These are phyloP conservation scores for Hippocampus barbouri DNA, from an alignment of 2,113 vertebrate genomes.

Conservation along the genomic window DNA sequence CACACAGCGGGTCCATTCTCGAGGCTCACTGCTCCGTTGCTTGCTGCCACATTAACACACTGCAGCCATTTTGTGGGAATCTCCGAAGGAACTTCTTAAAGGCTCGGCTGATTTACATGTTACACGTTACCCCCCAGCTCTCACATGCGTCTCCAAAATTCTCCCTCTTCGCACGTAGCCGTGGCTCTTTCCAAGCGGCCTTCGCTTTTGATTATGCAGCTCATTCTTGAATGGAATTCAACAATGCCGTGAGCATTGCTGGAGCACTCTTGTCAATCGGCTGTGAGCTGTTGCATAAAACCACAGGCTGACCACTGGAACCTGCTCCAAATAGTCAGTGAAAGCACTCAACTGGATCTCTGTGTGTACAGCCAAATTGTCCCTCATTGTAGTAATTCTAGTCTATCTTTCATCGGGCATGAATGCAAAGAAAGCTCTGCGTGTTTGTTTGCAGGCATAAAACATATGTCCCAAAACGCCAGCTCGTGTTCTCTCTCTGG, in stretches of 20 bases:
- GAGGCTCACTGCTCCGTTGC: conserved; percentile 31
- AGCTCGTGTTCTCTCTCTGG: conserved; percentile 26
- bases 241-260: conserved; percentile 12
- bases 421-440: conserved; percentile 36
- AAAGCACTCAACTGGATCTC: conserved; percentile 34
- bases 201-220: conserved; percentile 12
- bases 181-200: not conserved
- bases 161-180: not conserved
- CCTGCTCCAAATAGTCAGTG: conserved; percentile 30
- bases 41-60: conserved; percentile 45
- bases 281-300: conserved; percentile 47
- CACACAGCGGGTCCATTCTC: conserved; percentile 63
- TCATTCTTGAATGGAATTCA: conserved; percentile 28
- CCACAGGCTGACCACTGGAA: conserved; percentile 50
- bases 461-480: conserved; percentile 30
- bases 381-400: conserved; percentile 31
- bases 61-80: conserved; percentile 65
- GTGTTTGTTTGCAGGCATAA: conserved; percentile 37
- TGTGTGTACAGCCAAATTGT: conserved; percentile 41
- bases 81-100: conserved; percentile 41
- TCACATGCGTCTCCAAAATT: conserved; percentile 24
- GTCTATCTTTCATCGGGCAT: conserved; percentile 21
- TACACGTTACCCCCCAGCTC: conserved; percentile 43
- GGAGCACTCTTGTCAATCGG: conserved; percentile 34
- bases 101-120: conserved; percentile 35